A percentile compares a stretch with the other conserved stretches of the same genome.
Evolutionary conservation across 2,888 invertebrate genomes (phyloP).

Genomic region (Orthonevra nobilis): DNA sequence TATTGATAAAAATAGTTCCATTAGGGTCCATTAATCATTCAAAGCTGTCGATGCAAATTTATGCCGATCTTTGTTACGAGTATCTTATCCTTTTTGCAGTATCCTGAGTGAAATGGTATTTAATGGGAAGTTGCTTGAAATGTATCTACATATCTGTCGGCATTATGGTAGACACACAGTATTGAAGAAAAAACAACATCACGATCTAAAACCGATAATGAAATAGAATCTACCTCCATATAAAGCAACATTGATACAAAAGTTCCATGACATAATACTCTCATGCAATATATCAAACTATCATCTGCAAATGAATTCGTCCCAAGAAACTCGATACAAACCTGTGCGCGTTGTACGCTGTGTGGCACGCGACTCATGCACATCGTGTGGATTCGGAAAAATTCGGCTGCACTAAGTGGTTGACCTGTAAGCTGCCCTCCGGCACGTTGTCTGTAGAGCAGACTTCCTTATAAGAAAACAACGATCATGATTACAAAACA

Average conservation of each 20-base stretch:
- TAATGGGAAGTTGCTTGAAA: background rate
- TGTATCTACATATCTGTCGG: too few relatives aligned
- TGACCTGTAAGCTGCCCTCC: constrained; percentile 62
- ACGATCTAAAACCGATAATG: constrained; percentile 17
- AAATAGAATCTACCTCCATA: background rate
- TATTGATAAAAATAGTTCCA: constrained; percentile 47
- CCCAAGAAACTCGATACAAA: constrained; percentile 39
- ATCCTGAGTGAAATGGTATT: background rate
- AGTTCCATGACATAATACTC: constrained; percentile 21
- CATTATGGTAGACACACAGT: constrained; percentile 1
- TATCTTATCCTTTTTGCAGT: constrained; percentile 33
- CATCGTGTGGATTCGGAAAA: constrained; percentile 58
- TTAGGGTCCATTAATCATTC: constrained; percentile 52
- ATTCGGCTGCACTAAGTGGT: constrained; percentile 67
- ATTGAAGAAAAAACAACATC: background rate
- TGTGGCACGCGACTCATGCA: constrained; percentile 64
- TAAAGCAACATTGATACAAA: background rate
- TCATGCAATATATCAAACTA: constrained; percentile 10
- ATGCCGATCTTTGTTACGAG: background rate
- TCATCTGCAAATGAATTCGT: constrained; percentile 42
- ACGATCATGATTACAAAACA: constrained; percentile 36
- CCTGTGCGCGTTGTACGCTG: constrained; percentile 25
- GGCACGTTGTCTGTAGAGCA: constrained; percentile 20
- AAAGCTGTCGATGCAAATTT: constrained; percentile 49
- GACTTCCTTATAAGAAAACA: constrained; percentile 63